Percentiles rank a stretch among this genome's conserved stretches.
These are phyloP conservation scores for Selene dorsalis DNA, from an alignment of 2,797 vertebrate species.

Conservation along the genomic window DNA sequence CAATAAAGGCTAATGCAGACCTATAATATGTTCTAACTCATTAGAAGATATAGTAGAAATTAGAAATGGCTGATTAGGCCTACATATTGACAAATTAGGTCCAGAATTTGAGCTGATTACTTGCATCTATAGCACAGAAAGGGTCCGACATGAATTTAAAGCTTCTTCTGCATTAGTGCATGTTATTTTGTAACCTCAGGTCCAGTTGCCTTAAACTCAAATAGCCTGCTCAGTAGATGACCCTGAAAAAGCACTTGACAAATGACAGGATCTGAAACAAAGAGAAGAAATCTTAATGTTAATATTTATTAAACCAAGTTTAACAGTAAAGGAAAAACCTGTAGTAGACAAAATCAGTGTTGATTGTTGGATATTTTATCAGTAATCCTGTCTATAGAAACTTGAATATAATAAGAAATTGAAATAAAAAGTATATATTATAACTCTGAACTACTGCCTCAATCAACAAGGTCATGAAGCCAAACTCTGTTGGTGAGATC, in stretches of 20 bases:
- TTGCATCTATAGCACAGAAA: not conserved
- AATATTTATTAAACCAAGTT: not conserved
- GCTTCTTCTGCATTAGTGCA: not conserved
- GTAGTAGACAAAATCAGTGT: not conserved
- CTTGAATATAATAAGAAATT: not conserved
- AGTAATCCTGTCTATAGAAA: not conserved
- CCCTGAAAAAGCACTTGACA: constrained; percentile 1
- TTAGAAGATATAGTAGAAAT: no score
- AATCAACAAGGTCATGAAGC: not conserved
- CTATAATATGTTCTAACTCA: not conserved
- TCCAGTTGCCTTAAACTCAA: not conserved
- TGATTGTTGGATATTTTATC: not conserved
- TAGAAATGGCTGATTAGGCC: not conserved
- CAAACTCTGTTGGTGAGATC: not conserved
- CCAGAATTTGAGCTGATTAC: not conserved
- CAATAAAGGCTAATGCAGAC: not conserved
- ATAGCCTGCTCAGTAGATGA: not conserved
- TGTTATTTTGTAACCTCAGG: not conserved
- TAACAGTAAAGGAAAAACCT: not conserved
- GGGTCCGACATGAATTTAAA: not conserved
- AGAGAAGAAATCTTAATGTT: not conserved
- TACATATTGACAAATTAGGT: not conserved
- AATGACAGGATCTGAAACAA: constrained; percentile 52
- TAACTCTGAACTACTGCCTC: not conserved
- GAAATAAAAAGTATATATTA: not conserved